phyloP scores from a whole-genome alignment of 1,140 invertebrate genomes.

The Phocides pigmalion region DNA sequence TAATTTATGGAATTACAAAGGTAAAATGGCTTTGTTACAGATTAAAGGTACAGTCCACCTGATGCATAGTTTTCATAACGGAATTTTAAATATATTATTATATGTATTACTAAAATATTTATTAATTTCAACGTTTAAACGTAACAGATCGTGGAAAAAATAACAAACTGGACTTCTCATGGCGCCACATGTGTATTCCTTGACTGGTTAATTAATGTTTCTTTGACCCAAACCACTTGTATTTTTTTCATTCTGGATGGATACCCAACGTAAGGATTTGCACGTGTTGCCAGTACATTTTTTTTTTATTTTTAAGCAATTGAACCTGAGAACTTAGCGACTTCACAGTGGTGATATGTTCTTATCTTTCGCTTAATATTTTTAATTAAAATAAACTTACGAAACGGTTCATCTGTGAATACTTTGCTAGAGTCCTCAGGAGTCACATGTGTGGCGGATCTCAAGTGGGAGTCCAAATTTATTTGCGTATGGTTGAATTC shows the following conservation, averaged over 20 bases:
- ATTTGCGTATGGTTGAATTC: too few relatives aligned
- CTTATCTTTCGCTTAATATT: too few relatives aligned
- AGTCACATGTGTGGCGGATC: too few relatives aligned
- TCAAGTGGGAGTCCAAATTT: too few relatives aligned
- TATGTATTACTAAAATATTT: neutral
- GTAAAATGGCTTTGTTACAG: neutral
- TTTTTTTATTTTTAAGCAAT: too few relatives aligned
- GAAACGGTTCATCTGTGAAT: too few relatives aligned
- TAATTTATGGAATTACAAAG: neutral
- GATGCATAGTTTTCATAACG: neutral
- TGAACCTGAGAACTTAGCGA: too few relatives aligned
- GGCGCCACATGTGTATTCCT: neutral
- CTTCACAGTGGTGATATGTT: too few relatives aligned
- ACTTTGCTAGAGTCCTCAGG: too few relatives aligned
- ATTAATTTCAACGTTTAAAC: neutral
- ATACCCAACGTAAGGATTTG: neutral
- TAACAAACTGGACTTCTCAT: constrained; percentile 15
- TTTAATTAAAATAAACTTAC: too few relatives aligned
- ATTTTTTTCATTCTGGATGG: neutral
- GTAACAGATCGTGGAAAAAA: constrained; percentile 16
- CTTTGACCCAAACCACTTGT: neutral
- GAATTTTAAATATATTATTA: neutral
- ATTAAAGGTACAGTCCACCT: neutral
- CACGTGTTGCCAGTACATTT: constrained; percentile 9
- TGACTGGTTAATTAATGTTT: constrained; percentile 5